Evolutionary conservation across 2,888 invertebrate species (phyloP).

Genomic region (Aphrophora alni): DNA sequence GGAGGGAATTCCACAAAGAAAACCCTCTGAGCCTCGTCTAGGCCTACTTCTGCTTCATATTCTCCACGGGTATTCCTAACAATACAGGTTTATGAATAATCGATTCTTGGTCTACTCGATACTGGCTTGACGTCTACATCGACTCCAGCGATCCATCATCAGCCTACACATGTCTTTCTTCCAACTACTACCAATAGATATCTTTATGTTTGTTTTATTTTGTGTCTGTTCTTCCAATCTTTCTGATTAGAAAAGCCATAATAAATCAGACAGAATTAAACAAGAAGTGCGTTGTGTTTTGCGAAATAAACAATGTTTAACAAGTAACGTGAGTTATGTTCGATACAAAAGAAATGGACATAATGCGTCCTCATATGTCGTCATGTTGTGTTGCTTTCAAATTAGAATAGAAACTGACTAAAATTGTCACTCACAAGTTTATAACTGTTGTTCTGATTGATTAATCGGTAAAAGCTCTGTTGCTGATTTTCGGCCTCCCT

Average conservation of each 20-base stretch:
- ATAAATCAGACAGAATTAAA: not conserved
- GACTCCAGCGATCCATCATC: constrained; percentile 22
- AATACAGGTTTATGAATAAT: constrained; percentile 30
- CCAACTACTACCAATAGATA: not conserved
- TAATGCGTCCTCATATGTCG: no score
- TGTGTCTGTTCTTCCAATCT: not conserved
- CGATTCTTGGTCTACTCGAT: constrained; percentile 27
- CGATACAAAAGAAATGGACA: no score
- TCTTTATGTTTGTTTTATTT: not conserved
- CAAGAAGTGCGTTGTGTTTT: no score
- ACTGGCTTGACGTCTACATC: constrained; percentile 36
- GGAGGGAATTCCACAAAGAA: not conserved
- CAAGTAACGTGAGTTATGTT: no score
- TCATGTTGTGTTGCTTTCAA: no score
- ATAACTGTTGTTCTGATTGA: no score
- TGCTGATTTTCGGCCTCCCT: no score
- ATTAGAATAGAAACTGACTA: no score
- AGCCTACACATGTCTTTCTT: constrained; percentile 22
- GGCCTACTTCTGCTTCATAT: constrained; percentile 16
- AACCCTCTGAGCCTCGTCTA: no score
- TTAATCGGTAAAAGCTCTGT: no score
- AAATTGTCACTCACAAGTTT: no score
- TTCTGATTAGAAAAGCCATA: not conserved
- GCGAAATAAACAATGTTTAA: no score
- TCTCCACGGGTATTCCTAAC: constrained; percentile 27